phyloP scores from a whole-genome alignment of 1,140 invertebrate species.

The Hycleus cichorii region DNA sequence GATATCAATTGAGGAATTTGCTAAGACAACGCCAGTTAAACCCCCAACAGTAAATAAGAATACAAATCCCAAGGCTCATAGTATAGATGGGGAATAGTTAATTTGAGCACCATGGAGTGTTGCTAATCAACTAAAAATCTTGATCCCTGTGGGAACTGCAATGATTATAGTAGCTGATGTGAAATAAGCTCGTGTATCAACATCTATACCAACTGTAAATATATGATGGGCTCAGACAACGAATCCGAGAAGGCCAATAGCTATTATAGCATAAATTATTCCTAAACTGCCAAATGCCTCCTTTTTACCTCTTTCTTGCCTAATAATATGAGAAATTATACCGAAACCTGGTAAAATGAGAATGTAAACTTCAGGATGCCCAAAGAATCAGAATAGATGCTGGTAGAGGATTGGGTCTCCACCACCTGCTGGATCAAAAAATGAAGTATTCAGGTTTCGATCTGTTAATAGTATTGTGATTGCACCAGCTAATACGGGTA shows the following conservation, averaged over 20 bases:
- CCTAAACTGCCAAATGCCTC: conserved; percentile 51
- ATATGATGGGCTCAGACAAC: conserved; percentile 65
- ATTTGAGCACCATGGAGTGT: conserved; percentile 49
- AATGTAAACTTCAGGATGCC: conserved; percentile 72
- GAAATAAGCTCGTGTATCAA: conserved; percentile 66
- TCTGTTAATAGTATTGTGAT: too few relatives aligned
- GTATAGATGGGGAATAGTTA: conserved; percentile 45
- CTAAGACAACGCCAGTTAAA: conserved; percentile 57
- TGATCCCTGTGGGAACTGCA: conserved; percentile 56
- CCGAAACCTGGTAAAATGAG: conserved; percentile 58
- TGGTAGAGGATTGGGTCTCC: conserved; percentile 66
- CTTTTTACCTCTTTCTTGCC: conserved; percentile 50
- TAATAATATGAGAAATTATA: conserved; percentile 58
- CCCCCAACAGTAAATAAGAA: conserved; percentile 61
- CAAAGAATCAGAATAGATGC: conserved; percentile 76
- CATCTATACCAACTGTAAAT: conserved; percentile 66
- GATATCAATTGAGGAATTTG: conserved; percentile 65
- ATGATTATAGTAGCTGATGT: conserved; percentile 68
- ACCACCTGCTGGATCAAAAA: conserved; percentile 40
- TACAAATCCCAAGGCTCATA: conserved; percentile 63
- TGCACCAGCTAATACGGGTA: too few relatives aligned
- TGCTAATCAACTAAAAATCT: conserved; percentile 61
- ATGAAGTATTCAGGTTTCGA: too few relatives aligned
- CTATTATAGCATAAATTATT: conserved; percentile 57
- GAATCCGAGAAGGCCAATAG: conserved; percentile 59